Evolutionary conservation across 2,888 invertebrate species (phyloP).

Genomic region (Ochropacha duplaris): DNA sequence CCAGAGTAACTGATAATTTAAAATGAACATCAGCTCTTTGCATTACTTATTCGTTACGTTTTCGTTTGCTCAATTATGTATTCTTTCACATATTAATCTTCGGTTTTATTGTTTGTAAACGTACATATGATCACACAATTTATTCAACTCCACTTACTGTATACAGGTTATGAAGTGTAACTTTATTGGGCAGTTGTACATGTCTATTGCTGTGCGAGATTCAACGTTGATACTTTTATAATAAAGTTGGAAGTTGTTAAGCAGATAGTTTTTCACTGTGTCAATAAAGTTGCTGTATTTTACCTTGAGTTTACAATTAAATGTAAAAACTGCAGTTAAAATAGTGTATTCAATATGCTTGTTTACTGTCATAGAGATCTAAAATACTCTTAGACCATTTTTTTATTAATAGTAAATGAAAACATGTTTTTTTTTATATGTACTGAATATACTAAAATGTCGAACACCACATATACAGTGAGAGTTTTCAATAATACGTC

Average conservation of each 20-base stretch:
- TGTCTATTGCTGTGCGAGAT: background rate
- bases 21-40: background rate
- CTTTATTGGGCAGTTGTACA: too few species aligned
- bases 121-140: conserved; percentile 11
- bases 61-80: conserved; percentile 36
- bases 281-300: too few species aligned
- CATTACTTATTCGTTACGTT: conserved; percentile 4
- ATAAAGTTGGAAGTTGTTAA: background rate
- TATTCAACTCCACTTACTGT: conserved; percentile 10
- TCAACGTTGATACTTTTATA: background rate
- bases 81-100: conserved; percentile 13
- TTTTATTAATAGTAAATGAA: too few species aligned
- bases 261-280: too few species aligned
- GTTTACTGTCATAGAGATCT: too few species aligned
- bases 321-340: too few species aligned
- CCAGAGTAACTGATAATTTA: too few species aligned
- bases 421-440: too few species aligned
- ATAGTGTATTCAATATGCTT: background rate
- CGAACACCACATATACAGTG: too few species aligned
- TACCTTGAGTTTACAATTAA: too few species aligned
- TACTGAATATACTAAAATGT: background rate
- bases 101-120: background rate
- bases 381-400: too few species aligned
- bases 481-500: background rate
- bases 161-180: background rate